These are phyloP conservation scores for Ammospiza maritima DNA, from an alignment of 2,797 vertebrate species.

Conservation along the genomic window DNA sequence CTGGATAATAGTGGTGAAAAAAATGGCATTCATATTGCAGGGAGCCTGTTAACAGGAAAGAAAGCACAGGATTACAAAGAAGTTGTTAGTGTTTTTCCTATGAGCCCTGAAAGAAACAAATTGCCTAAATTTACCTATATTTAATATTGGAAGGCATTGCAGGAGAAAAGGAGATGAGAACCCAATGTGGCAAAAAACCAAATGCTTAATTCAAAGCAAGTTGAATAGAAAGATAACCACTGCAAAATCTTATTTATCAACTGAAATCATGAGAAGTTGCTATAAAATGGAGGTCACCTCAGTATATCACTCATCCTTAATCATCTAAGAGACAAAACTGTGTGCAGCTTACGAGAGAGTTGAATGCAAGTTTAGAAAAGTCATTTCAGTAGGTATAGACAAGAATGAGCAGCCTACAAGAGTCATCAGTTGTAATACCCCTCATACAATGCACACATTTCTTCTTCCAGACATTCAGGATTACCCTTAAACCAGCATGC, in stretches of 20 bases:
- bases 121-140: not conserved
- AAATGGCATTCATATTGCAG: not conserved
- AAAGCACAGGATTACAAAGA: not conserved
- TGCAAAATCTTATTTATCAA: not conserved
- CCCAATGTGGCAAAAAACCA: not conserved
- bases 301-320: not conserved
- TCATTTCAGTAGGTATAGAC: not conserved
- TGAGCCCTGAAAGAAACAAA: not conserved
- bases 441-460: not conserved
- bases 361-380: not conserved
- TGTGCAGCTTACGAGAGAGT: not conserved
- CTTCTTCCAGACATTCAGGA: not conserved
- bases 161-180: not conserved
- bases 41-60: not conserved
- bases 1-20: not conserved
- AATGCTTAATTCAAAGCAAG: not conserved
- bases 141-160: not conserved
- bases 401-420: not conserved
- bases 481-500: not conserved
- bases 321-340: not conserved
- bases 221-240: not conserved
- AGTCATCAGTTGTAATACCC: not conserved
- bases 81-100: not conserved
- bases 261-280: not conserved
- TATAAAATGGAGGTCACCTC: not conserved